These are phyloP conservation scores for Hemiprocne comata DNA, from an alignment of 2,113 vertebrate genomes.

Conservation along the genomic window DNA sequence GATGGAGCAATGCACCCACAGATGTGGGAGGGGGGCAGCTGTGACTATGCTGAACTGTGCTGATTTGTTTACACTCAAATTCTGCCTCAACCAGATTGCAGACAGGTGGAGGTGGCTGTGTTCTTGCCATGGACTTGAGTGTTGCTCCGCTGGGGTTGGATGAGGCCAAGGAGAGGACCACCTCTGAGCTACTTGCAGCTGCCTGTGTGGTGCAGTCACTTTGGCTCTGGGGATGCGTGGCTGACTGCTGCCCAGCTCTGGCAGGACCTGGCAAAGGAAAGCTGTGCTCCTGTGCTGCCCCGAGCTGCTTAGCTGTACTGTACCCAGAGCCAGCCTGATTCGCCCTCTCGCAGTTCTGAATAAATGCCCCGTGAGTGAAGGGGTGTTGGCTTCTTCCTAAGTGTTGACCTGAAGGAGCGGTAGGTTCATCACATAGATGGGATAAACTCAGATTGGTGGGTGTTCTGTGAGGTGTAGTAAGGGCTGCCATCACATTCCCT, in stretches of 20 bases:
- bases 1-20: background rate
- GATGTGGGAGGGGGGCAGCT: background rate
- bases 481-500: background rate
- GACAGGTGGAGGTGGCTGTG: background rate
- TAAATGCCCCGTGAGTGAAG: background rate
- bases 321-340: background rate
- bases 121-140: background rate
- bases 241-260: background rate
- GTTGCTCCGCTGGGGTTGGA: background rate
- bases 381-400: background rate
- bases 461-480: background rate
- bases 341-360: rapidly evolving
- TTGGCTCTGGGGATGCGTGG: rapidly evolving
- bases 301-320: background rate
- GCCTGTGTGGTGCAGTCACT: background rate
- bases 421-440: background rate
- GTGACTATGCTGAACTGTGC: background rate
- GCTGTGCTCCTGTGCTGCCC: background rate
- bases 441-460: background rate
- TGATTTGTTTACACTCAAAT: background rate
- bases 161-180: background rate
- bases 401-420: background rate
- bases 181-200: background rate
- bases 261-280: background rate
- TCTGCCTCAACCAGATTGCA: background rate